Base-by-base conservation (phyloP, 2,113 vertebrate species). In the Chiloscyllium plagiosum region DNA sequence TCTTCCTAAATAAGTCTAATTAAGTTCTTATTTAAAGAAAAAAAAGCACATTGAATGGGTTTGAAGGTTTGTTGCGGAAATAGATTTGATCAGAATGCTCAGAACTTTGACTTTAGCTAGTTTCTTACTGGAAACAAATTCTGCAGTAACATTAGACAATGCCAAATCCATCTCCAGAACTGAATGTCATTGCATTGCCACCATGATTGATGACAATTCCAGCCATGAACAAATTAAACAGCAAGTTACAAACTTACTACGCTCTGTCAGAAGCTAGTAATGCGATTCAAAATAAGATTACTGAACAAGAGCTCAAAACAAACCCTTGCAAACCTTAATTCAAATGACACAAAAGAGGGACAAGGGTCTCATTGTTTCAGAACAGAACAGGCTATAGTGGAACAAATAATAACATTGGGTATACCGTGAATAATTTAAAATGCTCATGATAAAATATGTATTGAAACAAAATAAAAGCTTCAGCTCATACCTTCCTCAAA, bases 211-310 rank as follows among this genome's bases (percentile, higher is more conserved):
- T 70, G 69, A 95, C 94, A 50, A 47, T 42, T 95, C 69, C 94
- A 72, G 42, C 42, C 8, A 68, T 76, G 94, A 95, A 95, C 69
- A 95, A 95, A 95, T 95, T 95, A 95, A 76, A 72, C 68, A 72
- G 93, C 94, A 76, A 76, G 94, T 95, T 95, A 26, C 37, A 95
- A 95, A 72, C 94, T 76, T 52, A 29, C 93, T 69, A 72, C 93
- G 68, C 37, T 95, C 93, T 95, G 93, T 47, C 93, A 95, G 93
- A 72, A 95, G 37, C 42, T 50, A 37, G 33, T 47, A 95, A 92
- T 66, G 56, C 26, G 10, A 33, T 50, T 6, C 13, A 76, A 52
- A 72, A 95, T 52, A 76, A 95, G 68, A 72, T 95, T 52, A 7
- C 68, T 52, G 47, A 52, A 95, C 66, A 95, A 72, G 69, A 50